phyloP scores from a whole-genome alignment of 2,888 invertebrate genomes.

The Himalopsyche anomala region DNA sequence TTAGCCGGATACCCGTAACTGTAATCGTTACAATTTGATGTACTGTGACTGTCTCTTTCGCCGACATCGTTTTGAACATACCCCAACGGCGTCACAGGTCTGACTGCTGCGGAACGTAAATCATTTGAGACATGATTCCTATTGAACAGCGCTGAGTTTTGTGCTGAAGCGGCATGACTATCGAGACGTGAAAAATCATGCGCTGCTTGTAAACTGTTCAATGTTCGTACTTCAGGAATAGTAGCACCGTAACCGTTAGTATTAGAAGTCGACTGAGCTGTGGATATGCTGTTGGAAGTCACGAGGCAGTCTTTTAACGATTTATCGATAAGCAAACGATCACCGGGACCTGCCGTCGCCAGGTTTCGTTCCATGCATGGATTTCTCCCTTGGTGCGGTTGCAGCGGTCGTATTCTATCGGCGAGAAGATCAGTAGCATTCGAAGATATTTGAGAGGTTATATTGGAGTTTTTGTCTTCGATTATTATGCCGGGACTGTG shows the following conservation, averaged over 20 bases:
- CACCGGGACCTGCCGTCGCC: conserved; percentile 77
- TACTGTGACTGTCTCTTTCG: conserved; percentile 69
- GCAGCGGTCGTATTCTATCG: conserved; percentile 74
- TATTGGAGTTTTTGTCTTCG: conserved; percentile 65
- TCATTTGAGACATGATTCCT: conserved; percentile 50
- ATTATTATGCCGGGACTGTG: conserved; percentile 58
- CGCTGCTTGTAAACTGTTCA: conserved; percentile 48
- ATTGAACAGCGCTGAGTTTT: not conserved
- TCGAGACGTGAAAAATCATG: conserved; percentile 60
- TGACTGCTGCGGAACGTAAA: conserved; percentile 65
- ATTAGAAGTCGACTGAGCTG: conserved; percentile 46
- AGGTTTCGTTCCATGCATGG: conserved; percentile 87
- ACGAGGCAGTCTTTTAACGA: conserved; percentile 77
- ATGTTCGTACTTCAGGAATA: conserved; percentile 18
- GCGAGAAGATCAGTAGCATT: conserved; percentile 24
- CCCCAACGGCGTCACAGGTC: conserved; percentile 80
- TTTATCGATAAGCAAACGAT: conserved; percentile 79
- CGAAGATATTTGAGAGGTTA: conserved; percentile 53
- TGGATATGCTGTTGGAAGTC: conserved; percentile 44
- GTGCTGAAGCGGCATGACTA: not conserved
- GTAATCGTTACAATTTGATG: conserved; percentile 69
- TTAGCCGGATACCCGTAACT: conserved; percentile 70
- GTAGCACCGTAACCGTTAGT: conserved; percentile 59
- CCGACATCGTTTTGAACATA: conserved; percentile 86
- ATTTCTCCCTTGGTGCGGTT: conserved; percentile 91